Evolutionary conservation across 2,797 vertebrate genomes (phyloP).

Genomic region (Sylvilagus floridanus): DNA sequence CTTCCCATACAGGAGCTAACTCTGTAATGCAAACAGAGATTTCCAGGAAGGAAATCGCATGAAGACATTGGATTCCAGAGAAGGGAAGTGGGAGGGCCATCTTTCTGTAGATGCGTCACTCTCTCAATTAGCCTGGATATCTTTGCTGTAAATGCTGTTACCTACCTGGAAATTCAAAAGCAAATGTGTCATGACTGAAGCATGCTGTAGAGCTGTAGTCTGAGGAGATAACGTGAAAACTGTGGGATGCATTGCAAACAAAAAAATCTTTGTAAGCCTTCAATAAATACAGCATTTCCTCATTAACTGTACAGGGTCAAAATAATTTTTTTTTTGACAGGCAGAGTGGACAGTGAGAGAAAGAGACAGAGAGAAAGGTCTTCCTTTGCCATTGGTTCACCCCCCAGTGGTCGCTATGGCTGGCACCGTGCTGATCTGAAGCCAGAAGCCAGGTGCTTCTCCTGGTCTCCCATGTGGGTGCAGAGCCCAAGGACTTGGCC

Average conservation of each 20-base stretch:
- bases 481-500: no score
- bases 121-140: slow-evolving; percentile 9
- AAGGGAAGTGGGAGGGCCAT: neutral
- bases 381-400: no score
- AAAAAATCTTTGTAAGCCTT: neutral
- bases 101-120: neutral
- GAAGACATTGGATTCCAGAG: neutral
- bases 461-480: no score
- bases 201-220: neutral
- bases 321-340: neutral
- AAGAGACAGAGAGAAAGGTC: no score
- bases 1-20: neutral
- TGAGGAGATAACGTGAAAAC: neutral
- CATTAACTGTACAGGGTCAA: neutral
- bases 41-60: neutral
- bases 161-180: neutral
- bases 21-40: neutral
- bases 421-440: no score
- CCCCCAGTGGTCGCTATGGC: no score
- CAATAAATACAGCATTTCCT: neutral
- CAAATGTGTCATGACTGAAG: neutral
- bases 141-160: neutral
- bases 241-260: neutral
- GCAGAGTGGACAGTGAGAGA: no score
- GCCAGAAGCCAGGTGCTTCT: no score